phyloP scores from a whole-genome alignment of 2,113 vertebrate species.

The Ptychochromis oligacanthus region DNA sequence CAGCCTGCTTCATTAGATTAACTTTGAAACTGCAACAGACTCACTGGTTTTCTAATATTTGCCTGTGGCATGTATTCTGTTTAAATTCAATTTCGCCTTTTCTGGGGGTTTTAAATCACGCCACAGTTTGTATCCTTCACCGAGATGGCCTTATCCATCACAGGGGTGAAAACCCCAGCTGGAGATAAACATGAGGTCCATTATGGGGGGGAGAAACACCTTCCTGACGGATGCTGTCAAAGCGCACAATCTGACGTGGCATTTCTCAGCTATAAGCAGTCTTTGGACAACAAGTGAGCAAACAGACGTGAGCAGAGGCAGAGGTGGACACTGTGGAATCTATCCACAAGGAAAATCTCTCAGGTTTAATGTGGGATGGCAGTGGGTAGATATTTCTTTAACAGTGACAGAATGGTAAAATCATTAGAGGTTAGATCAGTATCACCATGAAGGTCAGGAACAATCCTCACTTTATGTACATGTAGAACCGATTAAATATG shows the following conservation, averaged over 20 bases:
- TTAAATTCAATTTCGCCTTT: slow-evolving; percentile 60
- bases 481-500: not conserved
- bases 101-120: slow-evolving; percentile 35
- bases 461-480: not conserved
- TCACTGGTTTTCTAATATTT: slow-evolving; percentile 64
- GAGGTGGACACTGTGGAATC: slow-evolving; percentile 44
- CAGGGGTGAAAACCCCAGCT: slow-evolving; percentile 1
- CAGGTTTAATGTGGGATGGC: slow-evolving; percentile 43
- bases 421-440: slow-evolving; percentile 9
- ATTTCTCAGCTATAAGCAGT: slow-evolving; percentile 10
- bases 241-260: slow-evolving; percentile 29
- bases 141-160: slow-evolving; percentile 30
- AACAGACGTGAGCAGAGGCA: slow-evolving; percentile 41
- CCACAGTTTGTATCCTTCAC: slow-evolving; percentile 18
- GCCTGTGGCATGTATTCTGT: slow-evolving; percentile 47
- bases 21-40: slow-evolving; percentile 53
- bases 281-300: slow-evolving; percentile 27
- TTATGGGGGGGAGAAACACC: slow-evolving; percentile 1
- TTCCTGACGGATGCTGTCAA: slow-evolving; percentile 17
- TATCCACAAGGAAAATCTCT: slow-evolving; percentile 41
- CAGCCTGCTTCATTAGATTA: slow-evolving; percentile 62
- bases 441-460: not conserved
- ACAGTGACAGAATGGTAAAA: slow-evolving; percentile 21
- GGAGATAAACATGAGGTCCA: slow-evolving; percentile 28
- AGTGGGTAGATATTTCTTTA: slow-evolving; percentile 54